phyloP scores from a whole-genome alignment of 2,888 invertebrate species.

The Clusia tigrina region DNA sequence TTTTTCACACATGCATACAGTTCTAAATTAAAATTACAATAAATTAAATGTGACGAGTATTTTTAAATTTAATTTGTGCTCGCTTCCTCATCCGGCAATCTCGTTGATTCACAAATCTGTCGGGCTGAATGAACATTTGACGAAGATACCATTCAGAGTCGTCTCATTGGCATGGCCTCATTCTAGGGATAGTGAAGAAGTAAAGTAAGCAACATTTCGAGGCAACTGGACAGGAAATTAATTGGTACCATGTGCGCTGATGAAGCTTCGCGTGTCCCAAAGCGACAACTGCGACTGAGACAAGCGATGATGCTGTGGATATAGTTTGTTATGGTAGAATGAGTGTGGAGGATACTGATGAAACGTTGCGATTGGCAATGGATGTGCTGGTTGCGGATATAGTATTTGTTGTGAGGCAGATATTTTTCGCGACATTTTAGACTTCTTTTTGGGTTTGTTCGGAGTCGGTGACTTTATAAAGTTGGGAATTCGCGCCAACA shows the following conservation, averaged over 20 bases:
- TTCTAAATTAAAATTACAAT: too few species aligned
- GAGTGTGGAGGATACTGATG: slow-evolving; percentile 54
- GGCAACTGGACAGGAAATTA: too few species aligned
- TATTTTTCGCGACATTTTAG: slow-evolving; percentile 61
- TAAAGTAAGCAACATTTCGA: not conserved
- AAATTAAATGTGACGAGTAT: too few species aligned
- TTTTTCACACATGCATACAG: slow-evolving; percentile 21
- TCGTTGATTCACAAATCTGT: too few species aligned
- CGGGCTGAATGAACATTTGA: too few species aligned
- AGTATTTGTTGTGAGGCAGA: slow-evolving; percentile 57
- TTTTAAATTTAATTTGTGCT: too few species aligned
- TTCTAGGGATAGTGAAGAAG: too few species aligned
- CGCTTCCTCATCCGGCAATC: too few species aligned
- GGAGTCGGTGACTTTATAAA: slow-evolving; percentile 69
- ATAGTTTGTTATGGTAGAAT: slow-evolving; percentile 60
- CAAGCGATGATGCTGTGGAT: slow-evolving; percentile 60
- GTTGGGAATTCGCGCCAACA: slow-evolving; percentile 74
- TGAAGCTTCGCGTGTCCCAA: slow-evolving; percentile 63
- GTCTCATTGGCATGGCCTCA: too few species aligned
- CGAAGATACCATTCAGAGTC: too few species aligned
- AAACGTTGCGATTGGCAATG: slow-evolving; percentile 61
- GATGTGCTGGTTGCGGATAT: slow-evolving; percentile 43
- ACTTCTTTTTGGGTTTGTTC: slow-evolving; percentile 54
- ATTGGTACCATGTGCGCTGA: slow-evolving; percentile 62
- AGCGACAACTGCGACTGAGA: slow-evolving; percentile 63